phyloP scores from a whole-genome alignment of 2,113 vertebrate genomes.

The Urocolius indicus region DNA sequence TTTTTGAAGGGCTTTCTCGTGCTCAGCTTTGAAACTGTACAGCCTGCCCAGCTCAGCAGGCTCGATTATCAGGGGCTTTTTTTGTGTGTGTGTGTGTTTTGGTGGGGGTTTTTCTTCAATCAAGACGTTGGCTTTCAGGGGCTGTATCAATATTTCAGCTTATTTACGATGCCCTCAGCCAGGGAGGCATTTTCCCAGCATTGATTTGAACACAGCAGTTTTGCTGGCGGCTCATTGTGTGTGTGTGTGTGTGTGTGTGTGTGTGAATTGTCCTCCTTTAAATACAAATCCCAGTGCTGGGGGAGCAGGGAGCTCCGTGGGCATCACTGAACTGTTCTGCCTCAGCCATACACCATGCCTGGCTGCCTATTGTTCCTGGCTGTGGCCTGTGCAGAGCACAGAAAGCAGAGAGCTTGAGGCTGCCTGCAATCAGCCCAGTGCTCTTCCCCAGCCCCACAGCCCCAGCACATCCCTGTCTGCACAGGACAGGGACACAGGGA shows the following conservation, averaged over 20 bases:
- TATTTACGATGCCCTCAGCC: background rate
- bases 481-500: too few relatives aligned
- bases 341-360: background rate
- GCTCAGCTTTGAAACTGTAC: background rate
- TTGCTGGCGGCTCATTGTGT: background rate
- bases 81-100: too few relatives aligned
- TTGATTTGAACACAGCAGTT: background rate
- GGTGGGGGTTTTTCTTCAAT: background rate
- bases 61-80: background rate
- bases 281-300: background rate
- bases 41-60: background rate
- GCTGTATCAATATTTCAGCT: constrained; percentile 13
- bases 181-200: background rate
- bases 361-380: constrained; percentile 60
- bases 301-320: background rate
- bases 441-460: background rate
- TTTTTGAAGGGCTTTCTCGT: constrained; percentile 29
- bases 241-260: too few relatives aligned
- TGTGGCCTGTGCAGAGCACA: constrained; percentile 22
- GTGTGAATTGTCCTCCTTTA: background rate
- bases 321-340: background rate
- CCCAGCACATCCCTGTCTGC: background rate
- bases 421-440: background rate
- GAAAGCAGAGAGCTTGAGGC: background rate
- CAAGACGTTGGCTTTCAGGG: background rate